Conservation (phyloP, 2,797 vertebrate species). For the Crax fasciolata region DNA sequence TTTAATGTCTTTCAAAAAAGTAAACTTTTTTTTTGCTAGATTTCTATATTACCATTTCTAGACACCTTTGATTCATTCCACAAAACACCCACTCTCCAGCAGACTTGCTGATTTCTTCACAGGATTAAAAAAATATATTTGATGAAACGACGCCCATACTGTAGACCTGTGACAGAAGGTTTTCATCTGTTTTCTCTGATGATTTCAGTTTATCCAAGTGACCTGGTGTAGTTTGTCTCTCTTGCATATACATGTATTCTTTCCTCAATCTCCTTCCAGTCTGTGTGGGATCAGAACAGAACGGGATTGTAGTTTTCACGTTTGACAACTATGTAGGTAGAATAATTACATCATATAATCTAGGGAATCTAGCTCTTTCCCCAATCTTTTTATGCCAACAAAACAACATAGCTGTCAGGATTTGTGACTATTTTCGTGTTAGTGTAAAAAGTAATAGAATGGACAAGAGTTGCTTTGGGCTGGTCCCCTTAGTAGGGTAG, state of each 20-base stretch:
- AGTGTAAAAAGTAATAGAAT: not conserved
- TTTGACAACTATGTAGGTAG: not conserved
- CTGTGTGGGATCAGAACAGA: not conserved
- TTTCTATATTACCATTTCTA: conserved; percentile 43
- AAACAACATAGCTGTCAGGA: not conserved
- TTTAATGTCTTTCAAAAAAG: conserved; percentile 31
- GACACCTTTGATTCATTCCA: conserved; percentile 30
- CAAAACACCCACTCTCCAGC: conserved; percentile 42
- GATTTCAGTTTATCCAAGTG: not conserved
- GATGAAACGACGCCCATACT: not conserved
- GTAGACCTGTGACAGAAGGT: not conserved
- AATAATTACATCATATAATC: not conserved
- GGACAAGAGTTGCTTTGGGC: not conserved
- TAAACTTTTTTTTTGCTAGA: not conserved
- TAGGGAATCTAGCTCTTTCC: not conserved
- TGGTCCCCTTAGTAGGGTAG: not conserved
- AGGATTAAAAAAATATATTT: conserved; percentile 4
- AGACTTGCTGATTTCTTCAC: conserved; percentile 27
- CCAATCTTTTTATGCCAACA: not conserved
- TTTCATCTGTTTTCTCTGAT: not conserved
- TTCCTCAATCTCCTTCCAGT: not conserved
- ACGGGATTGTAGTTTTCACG: not conserved
- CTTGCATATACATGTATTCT: not conserved
- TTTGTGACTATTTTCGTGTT: not conserved
- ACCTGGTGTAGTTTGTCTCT: not conserved